Evolutionary conservation across 30 jellyfish, hydroid and myxozoan genomes (phyloP).

Genomic region (Chironex yamaguchii): DNA sequence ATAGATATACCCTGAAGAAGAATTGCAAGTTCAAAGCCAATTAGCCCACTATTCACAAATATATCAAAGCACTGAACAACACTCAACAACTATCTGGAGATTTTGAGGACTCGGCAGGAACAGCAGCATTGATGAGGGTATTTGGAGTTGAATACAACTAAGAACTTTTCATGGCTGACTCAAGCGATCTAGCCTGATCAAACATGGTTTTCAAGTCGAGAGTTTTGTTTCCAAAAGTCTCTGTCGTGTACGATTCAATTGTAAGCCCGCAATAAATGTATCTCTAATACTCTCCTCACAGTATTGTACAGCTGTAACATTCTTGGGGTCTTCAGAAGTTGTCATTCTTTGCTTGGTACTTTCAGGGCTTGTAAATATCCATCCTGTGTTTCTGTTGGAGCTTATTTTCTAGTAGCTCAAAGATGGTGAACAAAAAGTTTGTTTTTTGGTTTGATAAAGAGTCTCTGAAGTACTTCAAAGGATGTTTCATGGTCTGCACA

Average conservation of each 20-base stretch:
- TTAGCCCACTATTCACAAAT: too few relatives aligned
- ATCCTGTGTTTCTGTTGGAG: slow-evolving; percentile 48
- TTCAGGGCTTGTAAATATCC: slow-evolving; percentile 13
- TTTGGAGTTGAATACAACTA: slow-evolving; percentile 21
- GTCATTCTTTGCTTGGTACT: slow-evolving; percentile 19
- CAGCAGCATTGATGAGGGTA: slow-evolving; percentile 18
- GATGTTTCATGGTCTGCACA: slow-evolving; percentile 29
- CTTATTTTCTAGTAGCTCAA: slow-evolving; percentile 43
- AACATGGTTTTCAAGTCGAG: neutral
- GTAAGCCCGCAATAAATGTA: slow-evolving; percentile 48
- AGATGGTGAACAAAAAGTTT: slow-evolving; percentile 33
- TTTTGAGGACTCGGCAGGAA: slow-evolving; percentile 25
- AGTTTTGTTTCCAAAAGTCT: slow-evolving; percentile 42
- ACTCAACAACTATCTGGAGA: too few relatives aligned
- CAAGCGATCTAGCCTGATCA: slow-evolving; percentile 57
- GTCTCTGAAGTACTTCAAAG: neutral
- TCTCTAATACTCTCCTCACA: slow-evolving; percentile 50
- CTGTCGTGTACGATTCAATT: slow-evolving; percentile 14
- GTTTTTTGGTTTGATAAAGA: slow-evolving; percentile 22
- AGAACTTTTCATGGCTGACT: slow-evolving; percentile 41
- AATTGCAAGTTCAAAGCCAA: too few relatives aligned
- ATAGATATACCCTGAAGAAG: too few relatives aligned
- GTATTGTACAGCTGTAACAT: slow-evolving; percentile 36
- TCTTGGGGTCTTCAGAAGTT: neutral
- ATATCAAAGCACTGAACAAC: too few relatives aligned